These are phyloP conservation scores for Glaucomys volans DNA, from an alignment of 2,113 vertebrate species.

Conservation along the genomic window DNA sequence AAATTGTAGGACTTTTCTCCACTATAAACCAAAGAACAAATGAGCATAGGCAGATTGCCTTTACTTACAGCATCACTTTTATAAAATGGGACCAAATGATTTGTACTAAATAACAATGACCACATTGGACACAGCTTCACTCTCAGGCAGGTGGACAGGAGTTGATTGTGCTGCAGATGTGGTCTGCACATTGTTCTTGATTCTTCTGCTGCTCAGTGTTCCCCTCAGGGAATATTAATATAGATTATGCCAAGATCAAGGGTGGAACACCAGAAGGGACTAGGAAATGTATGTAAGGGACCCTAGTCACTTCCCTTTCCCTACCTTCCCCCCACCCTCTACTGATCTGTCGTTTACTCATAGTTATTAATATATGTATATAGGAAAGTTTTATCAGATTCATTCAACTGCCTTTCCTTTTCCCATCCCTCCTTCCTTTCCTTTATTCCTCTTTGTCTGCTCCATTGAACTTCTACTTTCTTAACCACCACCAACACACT, in stretches of 20 bases:
- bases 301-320: no score
- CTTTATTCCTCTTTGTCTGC: no score
- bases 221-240: background rate
- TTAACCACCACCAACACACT: no score
- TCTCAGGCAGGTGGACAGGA: background rate
- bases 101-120: background rate
- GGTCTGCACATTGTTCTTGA: background rate
- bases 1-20: background rate
- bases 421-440: no score
- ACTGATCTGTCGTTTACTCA: no score
- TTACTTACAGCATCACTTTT: background rate
- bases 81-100: background rate
- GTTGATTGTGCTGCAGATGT: background rate
- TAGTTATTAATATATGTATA: no score
- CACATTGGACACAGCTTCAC: background rate
- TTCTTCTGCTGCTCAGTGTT: background rate
- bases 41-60: background rate
- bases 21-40: background rate
- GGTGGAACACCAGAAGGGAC: background rate
- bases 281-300: rapidly evolving
- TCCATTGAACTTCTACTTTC: no score
- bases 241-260: background rate
- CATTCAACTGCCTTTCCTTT: no score
- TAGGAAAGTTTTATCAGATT: no score
- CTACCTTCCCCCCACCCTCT: no score